Evolutionary conservation across 2,888 invertebrate species (phyloP).

Genomic region (Tetropium fuscum): DNA sequence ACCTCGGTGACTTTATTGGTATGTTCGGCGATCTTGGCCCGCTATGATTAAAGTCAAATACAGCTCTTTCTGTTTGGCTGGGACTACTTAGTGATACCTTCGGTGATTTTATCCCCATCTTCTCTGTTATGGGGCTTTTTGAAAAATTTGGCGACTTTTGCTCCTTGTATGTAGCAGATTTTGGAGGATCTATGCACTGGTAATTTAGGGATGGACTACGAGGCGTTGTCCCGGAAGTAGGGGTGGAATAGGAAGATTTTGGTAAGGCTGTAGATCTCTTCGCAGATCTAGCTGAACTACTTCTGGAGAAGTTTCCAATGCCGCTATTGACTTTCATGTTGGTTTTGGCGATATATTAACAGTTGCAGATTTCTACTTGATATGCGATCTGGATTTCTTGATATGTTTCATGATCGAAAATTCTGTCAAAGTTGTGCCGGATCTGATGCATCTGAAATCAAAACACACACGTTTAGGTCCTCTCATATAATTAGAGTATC

Average conservation of each 20-base stretch:
- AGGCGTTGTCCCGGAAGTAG: constrained; percentile 52
- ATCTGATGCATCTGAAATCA: constrained; percentile 5
- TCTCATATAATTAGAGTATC: too few species aligned
- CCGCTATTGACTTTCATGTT: constrained; percentile 50
- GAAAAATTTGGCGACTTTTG: constrained; percentile 53
- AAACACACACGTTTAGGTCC: too few species aligned
- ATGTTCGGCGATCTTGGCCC: constrained; percentile 45
- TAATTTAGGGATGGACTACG: constrained; percentile 57
- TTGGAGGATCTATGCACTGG: constrained; percentile 46
- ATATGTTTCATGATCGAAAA: constrained; percentile 21
- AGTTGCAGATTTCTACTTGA: constrained; percentile 1
- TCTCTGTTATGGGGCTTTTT: constrained; percentile 44
- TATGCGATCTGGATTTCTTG: constrained; percentile 3
- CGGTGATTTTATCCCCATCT: constrained; percentile 48
- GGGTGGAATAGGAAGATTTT: constrained; percentile 60
- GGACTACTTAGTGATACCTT: constrained; percentile 58
- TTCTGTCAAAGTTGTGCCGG: not conserved
- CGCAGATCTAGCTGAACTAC: constrained; percentile 56
- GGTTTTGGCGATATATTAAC: not conserved
- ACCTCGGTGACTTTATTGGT: constrained; percentile 58
- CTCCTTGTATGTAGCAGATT: constrained; percentile 40
- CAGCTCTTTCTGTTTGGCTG: constrained; percentile 49
- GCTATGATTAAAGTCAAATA: constrained; percentile 46
- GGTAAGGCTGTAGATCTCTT: constrained; percentile 50
- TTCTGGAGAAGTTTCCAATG: constrained; percentile 55